Evolutionary conservation across 2,797 vertebrate genomes (phyloP).

Genomic region (Leucoraja ocellata): DNA sequence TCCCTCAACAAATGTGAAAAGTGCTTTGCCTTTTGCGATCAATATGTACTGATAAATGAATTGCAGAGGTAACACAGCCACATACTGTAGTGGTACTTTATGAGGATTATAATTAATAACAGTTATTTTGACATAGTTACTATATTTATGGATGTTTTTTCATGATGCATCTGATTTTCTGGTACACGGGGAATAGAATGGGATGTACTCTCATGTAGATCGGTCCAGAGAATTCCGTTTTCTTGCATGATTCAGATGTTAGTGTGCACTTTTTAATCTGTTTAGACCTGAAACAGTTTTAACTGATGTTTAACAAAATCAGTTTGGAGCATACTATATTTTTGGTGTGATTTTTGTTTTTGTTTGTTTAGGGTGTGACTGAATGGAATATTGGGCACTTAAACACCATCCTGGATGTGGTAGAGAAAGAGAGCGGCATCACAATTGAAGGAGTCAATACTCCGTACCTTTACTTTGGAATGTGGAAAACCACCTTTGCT

Average conservation of each 20-base stretch:
- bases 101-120: not conserved
- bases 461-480: constrained; percentile 88
- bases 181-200: too few species aligned
- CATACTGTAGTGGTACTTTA: not conserved
- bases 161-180: not conserved
- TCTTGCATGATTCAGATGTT: not conserved
- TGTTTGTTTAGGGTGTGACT: constrained; percentile 64
- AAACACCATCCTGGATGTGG: constrained; percentile 83
- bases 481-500: constrained; percentile 98
- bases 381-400: constrained; percentile 88
- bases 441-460: constrained; percentile 92
- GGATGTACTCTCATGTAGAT: not conserved
- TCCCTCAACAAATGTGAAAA: not conserved
- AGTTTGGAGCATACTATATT: not conserved
- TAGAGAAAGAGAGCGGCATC: constrained; percentile 84
- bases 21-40: not conserved
- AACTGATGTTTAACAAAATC: not conserved
- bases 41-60: not conserved
- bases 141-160: not conserved
- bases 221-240: not conserved
- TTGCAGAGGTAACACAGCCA: not conserved
- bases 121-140: not conserved
- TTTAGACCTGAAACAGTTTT: not conserved
- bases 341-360: not conserved
- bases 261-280: not conserved